Base-by-base conservation (phyloP, 2,113 vertebrate genomes). In the Tupaia tana region DNA sequence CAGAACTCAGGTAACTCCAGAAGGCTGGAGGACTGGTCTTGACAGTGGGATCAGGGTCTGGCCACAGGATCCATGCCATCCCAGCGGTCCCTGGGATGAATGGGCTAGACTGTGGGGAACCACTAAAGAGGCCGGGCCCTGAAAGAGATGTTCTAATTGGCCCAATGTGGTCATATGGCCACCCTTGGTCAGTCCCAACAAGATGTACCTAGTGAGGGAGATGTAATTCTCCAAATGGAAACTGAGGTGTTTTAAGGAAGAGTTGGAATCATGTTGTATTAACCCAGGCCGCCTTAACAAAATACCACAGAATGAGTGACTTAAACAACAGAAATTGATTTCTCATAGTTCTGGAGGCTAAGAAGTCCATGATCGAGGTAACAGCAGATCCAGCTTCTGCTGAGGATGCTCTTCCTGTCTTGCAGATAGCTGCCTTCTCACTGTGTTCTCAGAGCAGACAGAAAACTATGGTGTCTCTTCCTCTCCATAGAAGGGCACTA, bases 311-410 rank as follows among this genome's bases (percentile, higher is more conserved):
- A 8, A 11, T 56, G 3, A 24, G 24, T 3, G 34, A 5, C 81
- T 75, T 54, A 15, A 73, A 66, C 63, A 86, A 54, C 6, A 63
- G 31, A 75, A 56, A 71, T 86, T 9, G n/a, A 25, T 31, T 64
- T 63, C 25, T 75, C n/a, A 66, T 11, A 8, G 19, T 4, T 75
- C 14, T 1, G 9, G 79, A 86, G 83, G 64, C 31, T 71, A 27
- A 13, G 34, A 84, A 22, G 56, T 25, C 78, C 78, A 43, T 85
- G 59, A 43, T 64, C 73, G 54, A 95, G 29, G 24, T 9, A 12
- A 61, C 2, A 6, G 19, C 12, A 12, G 2, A 31, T 6, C 20
- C 0, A 0, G 31, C 29, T 86, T 52, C 64, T 13, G 5, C 3
- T 1, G 67, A 64, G 19, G 29, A 74, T 24, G 66, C n/a, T 24